Conservation (phyloP, 2,888 invertebrate species). For the Chydorus sphaericus region DNA sequence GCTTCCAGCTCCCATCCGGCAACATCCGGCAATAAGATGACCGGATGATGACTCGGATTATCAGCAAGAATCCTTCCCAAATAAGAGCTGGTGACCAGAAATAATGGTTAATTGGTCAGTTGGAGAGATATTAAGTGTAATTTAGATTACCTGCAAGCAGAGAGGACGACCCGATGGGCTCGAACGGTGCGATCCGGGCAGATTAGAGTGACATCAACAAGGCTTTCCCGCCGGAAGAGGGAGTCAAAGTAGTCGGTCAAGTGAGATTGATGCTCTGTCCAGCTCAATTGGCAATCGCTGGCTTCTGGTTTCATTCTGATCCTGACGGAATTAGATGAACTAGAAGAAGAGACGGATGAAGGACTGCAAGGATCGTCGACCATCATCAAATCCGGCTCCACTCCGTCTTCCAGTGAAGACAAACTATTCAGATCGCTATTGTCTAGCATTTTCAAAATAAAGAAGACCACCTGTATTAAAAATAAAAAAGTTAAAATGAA, state of each 20-base stretch:
- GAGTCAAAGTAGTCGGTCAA: conserved; percentile 75
- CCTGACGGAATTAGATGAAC: conserved; percentile 31
- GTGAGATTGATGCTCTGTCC: conserved; percentile 86
- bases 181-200: conserved; percentile 71
- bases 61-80: conserved; percentile 78
- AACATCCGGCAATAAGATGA: conserved; percentile 80
- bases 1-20: conserved; percentile 77
- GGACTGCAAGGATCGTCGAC: background rate
- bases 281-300: conserved; percentile 69
- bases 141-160: conserved; percentile 44
- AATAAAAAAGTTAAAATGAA: too few relatives aligned
- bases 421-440: background rate
- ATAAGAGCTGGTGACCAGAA: conserved; percentile 46
- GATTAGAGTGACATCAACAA: conserved; percentile 80
- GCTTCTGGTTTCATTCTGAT: background rate
- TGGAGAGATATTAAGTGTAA: background rate
- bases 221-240: conserved; percentile 67
- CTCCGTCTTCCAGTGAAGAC: background rate
- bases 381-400: background rate
- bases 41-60: conserved; percentile 84
- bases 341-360: background rate
- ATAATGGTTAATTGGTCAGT: background rate
- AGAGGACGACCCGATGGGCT: conserved; percentile 81
- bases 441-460: too few relatives aligned
- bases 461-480: too few relatives aligned